These are phyloP conservation scores for Trinectes maculatus DNA, from an alignment of 2,113 vertebrate species.

Conservation along the genomic window DNA sequence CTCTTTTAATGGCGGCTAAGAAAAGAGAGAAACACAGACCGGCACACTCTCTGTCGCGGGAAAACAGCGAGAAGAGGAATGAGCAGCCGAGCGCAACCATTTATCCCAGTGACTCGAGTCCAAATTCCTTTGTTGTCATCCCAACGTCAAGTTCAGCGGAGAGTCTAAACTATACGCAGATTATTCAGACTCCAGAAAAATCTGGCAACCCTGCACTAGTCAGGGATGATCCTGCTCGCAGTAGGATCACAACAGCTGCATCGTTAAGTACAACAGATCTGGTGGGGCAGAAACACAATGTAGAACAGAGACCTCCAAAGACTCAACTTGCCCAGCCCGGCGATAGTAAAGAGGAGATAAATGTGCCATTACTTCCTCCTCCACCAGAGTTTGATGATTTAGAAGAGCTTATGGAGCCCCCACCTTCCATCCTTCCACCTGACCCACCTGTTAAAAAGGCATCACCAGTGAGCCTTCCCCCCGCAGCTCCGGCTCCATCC, in stretches of 20 bases:
- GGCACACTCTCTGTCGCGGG: conserved; percentile 36
- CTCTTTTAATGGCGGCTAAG: conserved; percentile 90
- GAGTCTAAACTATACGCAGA: conserved; percentile 6
- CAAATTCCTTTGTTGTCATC: conserved; percentile 81
- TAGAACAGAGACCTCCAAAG: conserved; percentile 5
- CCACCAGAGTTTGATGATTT: conserved; percentile 88
- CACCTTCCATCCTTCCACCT: conserved; percentile 56
- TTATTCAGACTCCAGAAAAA: conserved; percentile 22
- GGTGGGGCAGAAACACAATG: conserved; percentile 20
- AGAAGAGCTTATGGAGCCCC: conserved; percentile 40
- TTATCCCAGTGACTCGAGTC: conserved; percentile 73
- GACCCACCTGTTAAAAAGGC: conserved; percentile 60
- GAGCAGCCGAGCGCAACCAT: conserved; percentile 61
- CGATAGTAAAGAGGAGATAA: conserved; percentile 58
- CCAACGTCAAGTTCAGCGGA: conserved; percentile 66
- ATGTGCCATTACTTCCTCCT: conserved; percentile 86
- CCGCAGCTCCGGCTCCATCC: neutral
- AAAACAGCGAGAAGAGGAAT: conserved; percentile 62
- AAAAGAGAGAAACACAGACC: conserved; percentile 86
- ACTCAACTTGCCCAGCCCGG: conserved; percentile 32
- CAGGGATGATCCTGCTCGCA: conserved; percentile 17
- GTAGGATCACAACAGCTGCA: neutral
- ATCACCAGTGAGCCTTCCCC: neutral
- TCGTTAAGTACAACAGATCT: conserved; percentile 13
- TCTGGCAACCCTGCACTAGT: conserved; percentile 14